phyloP scores from a whole-genome alignment of 1,140 invertebrate species.

The Argopecten irradians region DNA sequence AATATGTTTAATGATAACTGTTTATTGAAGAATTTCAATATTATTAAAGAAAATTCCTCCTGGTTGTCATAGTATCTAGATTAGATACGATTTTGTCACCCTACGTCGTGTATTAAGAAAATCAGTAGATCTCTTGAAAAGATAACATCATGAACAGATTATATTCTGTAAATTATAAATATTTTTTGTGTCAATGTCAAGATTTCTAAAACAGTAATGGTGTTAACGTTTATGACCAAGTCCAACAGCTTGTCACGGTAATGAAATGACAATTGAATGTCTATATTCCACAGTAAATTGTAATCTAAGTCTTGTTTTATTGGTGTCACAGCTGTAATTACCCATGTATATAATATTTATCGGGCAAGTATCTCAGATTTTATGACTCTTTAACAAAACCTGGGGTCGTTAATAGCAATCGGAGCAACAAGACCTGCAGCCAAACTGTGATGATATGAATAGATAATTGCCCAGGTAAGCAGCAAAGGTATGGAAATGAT shows the following conservation, averaged over 20 bases:
- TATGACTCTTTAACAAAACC: slow-evolving; percentile 17
- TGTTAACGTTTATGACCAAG: slow-evolving; percentile 13
- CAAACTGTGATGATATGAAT: background rate
- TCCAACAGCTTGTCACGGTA: background rate
- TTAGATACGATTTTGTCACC: too few relatives aligned
- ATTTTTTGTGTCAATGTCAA: background rate
- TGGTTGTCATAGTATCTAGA: too few relatives aligned
- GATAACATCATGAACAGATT: background rate
- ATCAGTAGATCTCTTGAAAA: background rate
- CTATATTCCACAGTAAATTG: background rate
- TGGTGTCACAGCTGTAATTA: background rate
- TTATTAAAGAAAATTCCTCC: too few relatives aligned
- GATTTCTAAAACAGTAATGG: background rate
- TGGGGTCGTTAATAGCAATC: background rate
- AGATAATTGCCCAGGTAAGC: slow-evolving; percentile 14
- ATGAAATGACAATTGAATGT: background rate
- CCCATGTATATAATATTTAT: background rate
- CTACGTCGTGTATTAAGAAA: too few relatives aligned
- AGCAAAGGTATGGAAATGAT: background rate
- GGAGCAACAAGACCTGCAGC: background rate
- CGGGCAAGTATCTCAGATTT: background rate
- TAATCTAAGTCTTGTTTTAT: background rate
- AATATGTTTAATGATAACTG: too few relatives aligned
- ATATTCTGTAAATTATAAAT: background rate
- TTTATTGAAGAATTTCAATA: too few relatives aligned